Conservation (phyloP, 2,797 vertebrate genomes). For the Clarias fuscus region DNA sequence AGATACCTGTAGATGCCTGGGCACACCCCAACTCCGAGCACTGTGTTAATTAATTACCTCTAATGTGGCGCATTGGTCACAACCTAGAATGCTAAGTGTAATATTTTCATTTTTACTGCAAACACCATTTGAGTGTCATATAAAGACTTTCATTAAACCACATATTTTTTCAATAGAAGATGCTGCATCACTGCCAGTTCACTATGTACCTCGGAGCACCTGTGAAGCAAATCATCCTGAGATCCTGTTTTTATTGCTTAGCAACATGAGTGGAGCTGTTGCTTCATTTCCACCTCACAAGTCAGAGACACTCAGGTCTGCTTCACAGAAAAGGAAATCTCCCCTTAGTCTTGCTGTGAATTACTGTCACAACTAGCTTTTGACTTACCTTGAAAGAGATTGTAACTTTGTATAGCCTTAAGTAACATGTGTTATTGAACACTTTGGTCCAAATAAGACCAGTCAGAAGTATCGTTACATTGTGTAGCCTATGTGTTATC, state of each 20-base stretch:
- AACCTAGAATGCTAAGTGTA: constrained; percentile 25
- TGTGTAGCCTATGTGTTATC: constrained; percentile 23
- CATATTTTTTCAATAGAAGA: constrained; percentile 6
- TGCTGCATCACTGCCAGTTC: constrained; percentile 41
- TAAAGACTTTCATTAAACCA: constrained; percentile 23
- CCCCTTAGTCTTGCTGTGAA: constrained; percentile 41
- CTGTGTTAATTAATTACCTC: constrained; percentile 52
- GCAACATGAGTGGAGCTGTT: constrained; percentile 6
- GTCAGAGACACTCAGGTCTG: constrained; percentile 54
- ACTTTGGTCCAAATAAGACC: constrained; percentile 49
- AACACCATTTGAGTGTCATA: constrained; percentile 9
- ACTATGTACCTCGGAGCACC: constrained; percentile 27
- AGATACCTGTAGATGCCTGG: constrained; percentile 34
- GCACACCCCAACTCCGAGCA: constrained; percentile 39
- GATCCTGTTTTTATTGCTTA: constrained; percentile 34
- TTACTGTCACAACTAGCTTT: constrained; percentile 34
- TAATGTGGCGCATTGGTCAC: constrained; percentile 28
- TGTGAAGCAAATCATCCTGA: constrained; percentile 34
- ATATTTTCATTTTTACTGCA: constrained; percentile 27
- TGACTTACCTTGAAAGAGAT: constrained; percentile 33
- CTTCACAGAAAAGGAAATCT: constrained; percentile 42
- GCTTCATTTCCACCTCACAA: constrained; percentile 44
- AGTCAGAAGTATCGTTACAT: constrained; percentile 47
- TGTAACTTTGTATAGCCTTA: constrained; percentile 56
- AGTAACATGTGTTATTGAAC: constrained; percentile 33